Evolutionary conservation across 2,113 vertebrate species (phyloP), one percentile per base, ranked within the genome.

Genomic region (Thunnus thynnus): DNA sequence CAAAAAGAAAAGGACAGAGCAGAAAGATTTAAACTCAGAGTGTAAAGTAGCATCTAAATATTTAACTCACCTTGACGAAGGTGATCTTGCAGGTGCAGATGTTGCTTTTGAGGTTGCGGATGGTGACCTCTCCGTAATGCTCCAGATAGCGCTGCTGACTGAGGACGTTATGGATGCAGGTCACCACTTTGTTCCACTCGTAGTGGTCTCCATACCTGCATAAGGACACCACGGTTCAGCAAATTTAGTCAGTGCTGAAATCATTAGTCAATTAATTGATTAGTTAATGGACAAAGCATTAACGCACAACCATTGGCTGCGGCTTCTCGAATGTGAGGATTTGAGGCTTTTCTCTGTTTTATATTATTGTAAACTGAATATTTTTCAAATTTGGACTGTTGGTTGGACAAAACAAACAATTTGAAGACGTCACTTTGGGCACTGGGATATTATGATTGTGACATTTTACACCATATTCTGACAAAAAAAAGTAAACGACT

Each of bases 101-200:
- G 80, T 93, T 92, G 55, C 94, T 96, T 1, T 92, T 95, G 0
- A 96, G 95, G 94, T 98, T 98, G 46, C 94, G 95, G 91, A 98
- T 97, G 69, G 95, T 81, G 47, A 98, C 96, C 83, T 98, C 97
- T 0, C 97, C 97, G 0, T 98, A 99, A 85, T 99, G 97, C 89
- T 99, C 97, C 16, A 99, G 95, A 85, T 96, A 98, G 32, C 97
- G 96, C 71, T 97, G 97, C 81, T 96, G 97, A 20, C 97, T 99
- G 44, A 99, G 92, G 46, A 98, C 96, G 27, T 97, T 99, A 83
- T 99, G 97, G 89, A 99, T 97, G 93, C 97, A 99, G 55, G 97
- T 97, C 0, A 97, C 96, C 13, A 96, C 97, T 87, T 99, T 99
- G 94, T 97, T 98, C 97, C 97, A 99, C 92, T 99, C 96, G 3